These are phyloP conservation scores for Sparidentex hasta DNA, from an alignment of 2,797 vertebrate species.

Conservation along the genomic window DNA sequence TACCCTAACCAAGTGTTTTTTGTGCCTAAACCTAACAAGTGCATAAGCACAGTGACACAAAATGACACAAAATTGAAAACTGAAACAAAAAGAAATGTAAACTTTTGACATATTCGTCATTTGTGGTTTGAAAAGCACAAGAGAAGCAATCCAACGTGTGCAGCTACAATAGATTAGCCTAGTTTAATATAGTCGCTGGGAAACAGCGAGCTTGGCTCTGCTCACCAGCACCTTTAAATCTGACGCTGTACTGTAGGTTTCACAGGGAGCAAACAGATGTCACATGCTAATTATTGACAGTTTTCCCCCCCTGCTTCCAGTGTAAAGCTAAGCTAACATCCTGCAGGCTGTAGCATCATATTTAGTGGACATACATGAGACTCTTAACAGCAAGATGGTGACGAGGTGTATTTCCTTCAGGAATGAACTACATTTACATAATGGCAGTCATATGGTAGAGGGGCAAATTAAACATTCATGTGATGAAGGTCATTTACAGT, in stretches of 20 bases:
- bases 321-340: background rate
- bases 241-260: background rate
- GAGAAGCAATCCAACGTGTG: slow-evolving; percentile 7
- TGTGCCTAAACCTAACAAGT: too few species aligned
- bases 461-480: background rate
- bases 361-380: background rate
- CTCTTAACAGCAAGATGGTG: background rate
- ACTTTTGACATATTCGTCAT: too few species aligned
- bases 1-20: too few species aligned
- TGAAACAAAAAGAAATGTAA: too few species aligned
- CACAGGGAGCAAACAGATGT: background rate
- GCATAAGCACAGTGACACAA: too few species aligned
- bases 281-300: background rate
- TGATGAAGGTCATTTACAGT: background rate
- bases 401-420: background rate
- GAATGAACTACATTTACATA: background rate
- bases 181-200: background rate
- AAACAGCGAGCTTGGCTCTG: background rate
- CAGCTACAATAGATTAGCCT: background rate
- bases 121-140: background rate
- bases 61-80: too few species aligned
- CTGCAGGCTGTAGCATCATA: background rate
- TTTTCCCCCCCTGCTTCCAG: background rate
- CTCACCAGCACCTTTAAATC: background rate
- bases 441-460: background rate